A percentile compares a stretch with the other conserved stretches of the same genome.
Evolutionary conservation across 1,140 invertebrate genomes (phyloP).

Genomic region (Sarcophaga peregrina): DNA sequence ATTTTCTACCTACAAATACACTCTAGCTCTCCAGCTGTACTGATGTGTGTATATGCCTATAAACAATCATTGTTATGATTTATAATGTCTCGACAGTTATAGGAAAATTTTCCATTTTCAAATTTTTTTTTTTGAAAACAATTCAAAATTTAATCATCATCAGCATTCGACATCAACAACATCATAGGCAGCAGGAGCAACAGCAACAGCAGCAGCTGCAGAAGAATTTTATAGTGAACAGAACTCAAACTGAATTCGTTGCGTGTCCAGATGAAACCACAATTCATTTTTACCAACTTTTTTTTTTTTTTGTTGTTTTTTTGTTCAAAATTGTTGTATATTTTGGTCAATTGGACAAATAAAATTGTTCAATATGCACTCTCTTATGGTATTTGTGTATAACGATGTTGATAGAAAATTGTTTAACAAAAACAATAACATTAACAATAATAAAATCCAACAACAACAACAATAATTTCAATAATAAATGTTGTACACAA

Average conservation of each 20-base stretch:
- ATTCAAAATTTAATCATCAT: background rate
- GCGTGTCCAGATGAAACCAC: conserved; percentile 33
- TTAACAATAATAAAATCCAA: conserved; percentile 8
- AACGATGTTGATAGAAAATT: conserved; percentile 19
- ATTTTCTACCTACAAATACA: no score
- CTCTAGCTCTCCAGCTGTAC: no score
- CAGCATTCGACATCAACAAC: background rate
- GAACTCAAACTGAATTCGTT: background rate
- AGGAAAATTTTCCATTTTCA: conserved; percentile 4
- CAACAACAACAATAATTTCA: conserved; percentile 23
- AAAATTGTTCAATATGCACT: background rate
- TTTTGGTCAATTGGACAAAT: conserved; percentile 25
- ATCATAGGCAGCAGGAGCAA: background rate
- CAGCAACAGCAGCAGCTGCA: no score
- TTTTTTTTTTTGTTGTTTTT: background rate
- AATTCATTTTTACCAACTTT: conserved; percentile 28
- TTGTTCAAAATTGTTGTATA: background rate
- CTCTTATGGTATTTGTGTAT: background rate
- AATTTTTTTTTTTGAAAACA: background rate
- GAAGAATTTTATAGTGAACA: no score
- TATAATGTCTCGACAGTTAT: conserved; percentile 36
- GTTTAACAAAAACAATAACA: conserved; percentile 20
- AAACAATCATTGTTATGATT: conserved; percentile 28
- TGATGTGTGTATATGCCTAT: no score
- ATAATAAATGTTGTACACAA: background rate